A percentile compares a stretch with the other conserved stretches of the same genome.
These are phyloP conservation scores for Rhinopomastus cyanomelas DNA, from an alignment of 2,113 vertebrate genomes.

Conservation along the genomic window DNA sequence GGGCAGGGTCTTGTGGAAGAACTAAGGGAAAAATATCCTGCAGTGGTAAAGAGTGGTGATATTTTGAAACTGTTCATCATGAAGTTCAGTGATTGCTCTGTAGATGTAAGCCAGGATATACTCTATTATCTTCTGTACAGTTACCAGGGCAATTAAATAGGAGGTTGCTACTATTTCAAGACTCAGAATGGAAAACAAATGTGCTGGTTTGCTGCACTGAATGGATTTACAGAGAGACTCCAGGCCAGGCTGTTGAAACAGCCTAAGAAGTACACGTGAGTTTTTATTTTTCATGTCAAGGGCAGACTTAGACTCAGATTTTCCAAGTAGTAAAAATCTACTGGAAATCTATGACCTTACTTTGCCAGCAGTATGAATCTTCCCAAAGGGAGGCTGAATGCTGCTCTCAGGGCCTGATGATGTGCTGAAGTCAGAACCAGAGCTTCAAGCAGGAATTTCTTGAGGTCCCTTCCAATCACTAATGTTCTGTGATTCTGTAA, in stretches of 20 bases:
- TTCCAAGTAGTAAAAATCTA: not conserved
- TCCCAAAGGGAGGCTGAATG: not conserved
- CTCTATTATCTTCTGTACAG: not conserved
- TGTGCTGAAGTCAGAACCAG: not conserved
- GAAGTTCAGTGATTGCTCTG: not conserved
- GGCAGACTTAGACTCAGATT: not conserved
- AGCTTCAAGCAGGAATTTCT: not conserved
- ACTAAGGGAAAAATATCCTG: not conserved
- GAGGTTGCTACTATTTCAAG: conserved; percentile 1
- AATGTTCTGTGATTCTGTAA: too few species aligned
- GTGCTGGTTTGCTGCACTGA: not conserved
- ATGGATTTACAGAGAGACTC: not conserved
- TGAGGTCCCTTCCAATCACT: too few species aligned
- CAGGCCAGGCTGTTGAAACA: not conserved
- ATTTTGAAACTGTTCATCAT: not conserved
- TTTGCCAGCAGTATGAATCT: not conserved
- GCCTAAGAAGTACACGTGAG: not conserved
- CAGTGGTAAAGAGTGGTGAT: not conserved
- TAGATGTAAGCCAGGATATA: not conserved
- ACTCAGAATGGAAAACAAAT: not conserved
- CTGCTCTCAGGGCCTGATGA: not conserved
- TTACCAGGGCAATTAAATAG: conserved; percentile 33
- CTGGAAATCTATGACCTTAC: not conserved
- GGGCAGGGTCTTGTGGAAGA: not conserved
- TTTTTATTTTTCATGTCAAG: not conserved